Base-by-base conservation (phyloP, 2,113 vertebrate species). In the Pseudorasbora parva region DNA sequence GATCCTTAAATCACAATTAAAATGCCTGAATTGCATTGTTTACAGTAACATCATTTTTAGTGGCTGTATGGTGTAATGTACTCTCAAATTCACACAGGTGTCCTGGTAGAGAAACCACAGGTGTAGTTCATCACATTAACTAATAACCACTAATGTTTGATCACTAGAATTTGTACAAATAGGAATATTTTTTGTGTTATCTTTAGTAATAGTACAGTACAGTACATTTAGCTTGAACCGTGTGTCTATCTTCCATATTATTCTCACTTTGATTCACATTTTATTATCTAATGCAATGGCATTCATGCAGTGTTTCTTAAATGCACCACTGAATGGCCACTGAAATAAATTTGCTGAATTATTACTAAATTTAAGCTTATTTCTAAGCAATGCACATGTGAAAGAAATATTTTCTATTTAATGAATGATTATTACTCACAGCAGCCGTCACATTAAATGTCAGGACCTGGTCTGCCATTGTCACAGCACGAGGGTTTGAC, bases 401-500 rank as follows among this genome's bases (percentile, higher is more conserved):
- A 43, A 37, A 19, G 4, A 73, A 51, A 30, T 51, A 2, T n/a
- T 25, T 45, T 47, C 1, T 19, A 27, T 49, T 23, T 21, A 33
- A 49, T 30, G 6, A 19, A 41, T 33, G 9, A 51, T 7, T 12
- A 57, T 2, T 81, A 82, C 96, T 95, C 91, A 99, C 98, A 0
- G 92, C 93, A 59, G 81, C 76, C 10, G 93, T 96, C 41, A 92
- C 91, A 47, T 96, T 97, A 23, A 98, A 92, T 10, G 81, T 87
- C 66, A 99, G 90, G 27, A 94, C 27, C 91, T 99, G 97, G 86
- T 97, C 95, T 23, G 97, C 97, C 94, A 94, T 92, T 54, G 92
- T 97, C n/a, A 90, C 88, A 7, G 95, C 78, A 19, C 86, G 89
- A 19, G 90, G 89, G n/a, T 88, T 92, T 0, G 95, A 95, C 81